Evolutionary conservation across 1,140 invertebrate species (phyloP).

Genomic region (Drosophila repletoides): DNA sequence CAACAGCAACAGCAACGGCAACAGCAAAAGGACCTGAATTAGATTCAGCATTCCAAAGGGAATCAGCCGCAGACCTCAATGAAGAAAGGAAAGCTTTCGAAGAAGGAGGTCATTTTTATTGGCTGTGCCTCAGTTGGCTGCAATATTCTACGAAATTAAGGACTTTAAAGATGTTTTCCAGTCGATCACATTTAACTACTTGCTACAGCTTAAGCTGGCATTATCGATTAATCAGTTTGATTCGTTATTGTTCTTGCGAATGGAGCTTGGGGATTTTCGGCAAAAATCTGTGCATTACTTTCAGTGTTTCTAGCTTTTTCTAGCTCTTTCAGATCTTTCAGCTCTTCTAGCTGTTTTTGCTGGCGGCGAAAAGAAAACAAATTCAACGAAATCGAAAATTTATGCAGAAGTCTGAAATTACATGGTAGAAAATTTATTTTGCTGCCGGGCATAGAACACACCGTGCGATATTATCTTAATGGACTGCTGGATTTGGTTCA

Average conservation of each 20-base stretch:
- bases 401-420: conserved; percentile 25
- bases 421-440: conserved; percentile 3
- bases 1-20: too few relatives aligned
- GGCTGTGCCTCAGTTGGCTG: too few relatives aligned
- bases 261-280: not conserved
- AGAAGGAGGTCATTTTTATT: conserved; percentile 3
- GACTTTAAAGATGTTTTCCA: conserved; percentile 22
- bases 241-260: not conserved
- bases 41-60: not conserved
- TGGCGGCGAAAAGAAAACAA: not conserved
- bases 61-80: not conserved
- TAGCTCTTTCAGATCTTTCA: not conserved
- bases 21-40: conserved; percentile 1
- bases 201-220: conserved; percentile 38
- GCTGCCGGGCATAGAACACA: not conserved
- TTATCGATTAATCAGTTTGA: conserved; percentile 56
- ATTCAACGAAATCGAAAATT: conserved; percentile 28
- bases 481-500: not conserved
- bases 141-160: too few relatives aligned
- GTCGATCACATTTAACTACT: too few relatives aligned
- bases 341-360: conserved; percentile 2
- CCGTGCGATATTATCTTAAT: not conserved
- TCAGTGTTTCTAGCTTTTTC: conserved; percentile 13
- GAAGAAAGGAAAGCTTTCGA: not conserved
- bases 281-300: conserved; percentile 1